Base-by-base conservation (phyloP, 2,888 invertebrate genomes). In the Arrhopalites spinosus region DNA sequence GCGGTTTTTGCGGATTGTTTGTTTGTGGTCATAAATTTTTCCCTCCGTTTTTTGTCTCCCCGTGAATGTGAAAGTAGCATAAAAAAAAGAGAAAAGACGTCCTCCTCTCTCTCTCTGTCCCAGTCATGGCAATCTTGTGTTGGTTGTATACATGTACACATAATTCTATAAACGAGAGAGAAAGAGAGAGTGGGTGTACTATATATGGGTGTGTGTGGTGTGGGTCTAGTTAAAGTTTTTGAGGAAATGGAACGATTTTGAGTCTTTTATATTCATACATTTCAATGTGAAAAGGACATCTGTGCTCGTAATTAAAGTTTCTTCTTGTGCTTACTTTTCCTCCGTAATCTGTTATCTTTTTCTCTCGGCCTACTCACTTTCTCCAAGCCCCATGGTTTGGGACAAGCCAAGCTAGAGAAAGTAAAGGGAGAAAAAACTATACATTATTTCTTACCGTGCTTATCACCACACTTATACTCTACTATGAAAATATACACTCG, bases 251-350 rank as follows among this genome's bases (percentile, higher is more conserved):
- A 78, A 78, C 72, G 78, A 79, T 79, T 79, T 79, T 77, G 75
- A 79, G 75, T 80, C 78, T 75, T 80, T 80, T 78, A 77, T 79
- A 78, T 80, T 79, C 80, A 80, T 78, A 76, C 80, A 78, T 72
- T 74, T 71, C 74, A 73, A 68, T n/a, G 80, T 74, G 80, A 80
- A 80, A 77, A 64, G 79, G 80, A 78, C 80, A 80, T 78, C 29
- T 69, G 79, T 78, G 80, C 78, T 79, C 77, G 78, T 79, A 80
- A 80, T 80, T 80, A 80, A 80, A 80, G 74, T 80, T 80, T 79
- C 36, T 71, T 71, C 70, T 73, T 64, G 67, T 66, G 29, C 29
- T 25, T 45, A 69, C 69, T 27, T 69, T 30, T 64, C 50, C 29
- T 29, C 50, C 25, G 27, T 59, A 59, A 59, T 59, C 59, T 59